Base-by-base conservation (phyloP, 2,797 vertebrate genomes). In the Odontamblyopus lacepedii region DNA sequence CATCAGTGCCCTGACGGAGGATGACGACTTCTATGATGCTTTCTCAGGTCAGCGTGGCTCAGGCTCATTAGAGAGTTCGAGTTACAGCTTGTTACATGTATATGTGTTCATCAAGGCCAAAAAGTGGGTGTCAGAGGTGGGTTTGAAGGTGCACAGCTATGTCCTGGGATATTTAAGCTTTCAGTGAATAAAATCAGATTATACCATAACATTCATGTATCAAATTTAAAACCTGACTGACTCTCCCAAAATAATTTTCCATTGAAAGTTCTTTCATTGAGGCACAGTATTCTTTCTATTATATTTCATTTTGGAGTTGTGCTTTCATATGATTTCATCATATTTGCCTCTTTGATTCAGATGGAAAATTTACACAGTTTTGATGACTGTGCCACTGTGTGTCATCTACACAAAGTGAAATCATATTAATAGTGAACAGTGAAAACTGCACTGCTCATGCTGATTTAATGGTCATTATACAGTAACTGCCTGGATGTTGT, bases 11-110 rank as follows among this genome's bases (percentile, higher is more conserved):
- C 88, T 95, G 78, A 95, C 93, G n/a, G 95, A 95, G 81, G 96
- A 97, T 86, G 95, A 96, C 79, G 95, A 96, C 79, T 98, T 97
- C 95, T 97, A 95, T 83, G 96, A 98, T 68, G 96, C 96, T 16
- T 79, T 95, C 79, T 98, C 97, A 94, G 96, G 97, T 98, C 78
- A 87, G 91, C 88, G 87, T 6, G 41, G 12, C 26, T 13, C 11
- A 15, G 44, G 44, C 44, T 48, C 44, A 15, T 48, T 48, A 48
- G 13, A 15, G 41, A 48, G 44, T 16, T 48, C 12, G 44, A 48
- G 35, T 38, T 38, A 38, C 35, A 9, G 44, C 13, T 48, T 48
- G 44, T 48, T 48, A 48, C 44, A 48, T 48, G 44, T 48, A 16
- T 48, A 48, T 48, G 44, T 13, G 13, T 13, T 48, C 44, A 48